Base-by-base conservation (phyloP, 1,140 invertebrate species). In the Saccostrea cuccullata region DNA sequence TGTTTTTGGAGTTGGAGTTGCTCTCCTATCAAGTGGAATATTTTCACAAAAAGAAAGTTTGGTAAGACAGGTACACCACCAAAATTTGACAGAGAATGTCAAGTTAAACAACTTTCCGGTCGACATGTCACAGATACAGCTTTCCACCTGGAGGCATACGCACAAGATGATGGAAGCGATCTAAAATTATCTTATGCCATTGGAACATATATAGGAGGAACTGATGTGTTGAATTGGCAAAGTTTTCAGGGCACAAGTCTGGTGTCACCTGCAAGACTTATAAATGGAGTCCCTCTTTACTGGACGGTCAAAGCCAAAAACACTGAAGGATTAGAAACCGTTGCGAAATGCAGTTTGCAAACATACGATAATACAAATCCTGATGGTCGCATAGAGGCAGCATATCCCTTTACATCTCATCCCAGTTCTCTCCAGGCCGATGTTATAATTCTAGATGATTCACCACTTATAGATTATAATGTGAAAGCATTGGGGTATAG, bases 291-390 rank as follows among this genome's bases (percentile, higher is more conserved):
- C 5, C 87, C 89, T 17, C 88, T 91, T 23, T 88, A 90, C 86
- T 91, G 87, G 87, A 89, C 87, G 0, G 86, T 91, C 17, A 88
- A 86, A 60, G 88, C 86, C 30, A 70, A 36, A 26, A 91, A 91
- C 82, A 89, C 67, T 23, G 60, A 90, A 77, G 89, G 90, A 17
- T 55, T 87, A 5, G 64, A 77, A 17, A 47, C 82, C 12, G 40
- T 55, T 20, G 67, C 87, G 11, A 58, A 64, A n/a, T 91, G 90
- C 58, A 26, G 23, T 6, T 73, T 91, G 11, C 40, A 77, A 56
- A 90, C 90, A 8, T 90, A 90, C 23, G 90, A 91, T 64, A 87
- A 86, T 82, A 90, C 87, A n/a, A 17, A 73, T 12, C 90, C 89
- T 55, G 89, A 90, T 83, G 90, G 90, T 17, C 56, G 90, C n/a